Evolutionary conservation across 2,113 vertebrate genomes (phyloP).

Genomic region (Ovis aries): DNA sequence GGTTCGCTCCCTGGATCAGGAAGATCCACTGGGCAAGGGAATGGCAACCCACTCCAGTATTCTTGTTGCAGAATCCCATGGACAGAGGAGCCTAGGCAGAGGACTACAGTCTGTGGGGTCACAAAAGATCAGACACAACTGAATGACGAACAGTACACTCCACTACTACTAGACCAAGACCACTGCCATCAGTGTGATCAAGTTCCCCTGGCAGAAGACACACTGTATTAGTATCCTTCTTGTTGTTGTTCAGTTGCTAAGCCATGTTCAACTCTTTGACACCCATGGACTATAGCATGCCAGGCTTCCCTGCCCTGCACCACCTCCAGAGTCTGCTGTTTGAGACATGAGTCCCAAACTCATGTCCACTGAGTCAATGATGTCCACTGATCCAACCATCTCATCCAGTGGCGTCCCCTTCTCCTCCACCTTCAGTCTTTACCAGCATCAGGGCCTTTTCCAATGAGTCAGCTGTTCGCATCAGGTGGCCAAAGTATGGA

Average conservation of each 20-base stretch:
- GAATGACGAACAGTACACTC: not conserved
- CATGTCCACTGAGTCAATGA: not conserved
- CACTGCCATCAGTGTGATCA: not conserved
- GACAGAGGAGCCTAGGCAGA: not conserved
- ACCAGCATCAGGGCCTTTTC: not conserved
- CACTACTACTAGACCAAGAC: not conserved
- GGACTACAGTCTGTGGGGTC: not conserved
- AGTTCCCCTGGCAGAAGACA: not conserved
- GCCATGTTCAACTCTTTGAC: not conserved
- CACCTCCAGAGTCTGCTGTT: not conserved
- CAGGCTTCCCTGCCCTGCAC: not conserved
- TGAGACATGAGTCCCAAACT: not conserved
- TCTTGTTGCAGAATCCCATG: not conserved
- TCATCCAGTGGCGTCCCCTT: not conserved
- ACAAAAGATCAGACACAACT: not conserved
- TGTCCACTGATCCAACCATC: not conserved
- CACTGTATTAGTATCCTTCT: not conserved
- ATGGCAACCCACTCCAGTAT: not conserved
- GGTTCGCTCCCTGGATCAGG: not conserved
- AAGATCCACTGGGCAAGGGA: not conserved
- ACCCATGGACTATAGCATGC: not conserved
- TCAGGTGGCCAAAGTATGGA: not conserved
- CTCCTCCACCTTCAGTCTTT: not conserved
- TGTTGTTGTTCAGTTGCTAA: not conserved
- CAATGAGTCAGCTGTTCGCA: rapidly evolving